These are phyloP conservation scores for Falco punctatus DNA, from an alignment of 2,113 vertebrate species.

Conservation along the genomic window DNA sequence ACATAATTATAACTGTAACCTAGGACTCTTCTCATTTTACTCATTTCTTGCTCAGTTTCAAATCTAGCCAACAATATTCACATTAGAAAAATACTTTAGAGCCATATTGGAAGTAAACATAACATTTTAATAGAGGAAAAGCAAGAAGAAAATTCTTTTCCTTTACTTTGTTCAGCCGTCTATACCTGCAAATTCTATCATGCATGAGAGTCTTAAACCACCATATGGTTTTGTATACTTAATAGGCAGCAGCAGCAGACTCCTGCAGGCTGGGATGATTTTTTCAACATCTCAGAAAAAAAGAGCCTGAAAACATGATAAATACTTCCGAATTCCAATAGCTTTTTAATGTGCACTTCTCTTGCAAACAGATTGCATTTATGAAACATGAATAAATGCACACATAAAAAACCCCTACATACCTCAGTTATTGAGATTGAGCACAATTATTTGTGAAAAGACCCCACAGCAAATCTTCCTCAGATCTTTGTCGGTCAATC, in stretches of 20 bases:
- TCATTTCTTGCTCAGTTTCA: not conserved
- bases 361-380: not conserved
- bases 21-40: not conserved
- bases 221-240: not conserved
- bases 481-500: accelerated
- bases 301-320: not conserved
- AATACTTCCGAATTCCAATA: not conserved
- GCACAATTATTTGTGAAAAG: not conserved
- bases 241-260: not conserved
- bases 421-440: not conserved
- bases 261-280: not conserved
- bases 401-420: not conserved
- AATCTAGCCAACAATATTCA: not conserved
- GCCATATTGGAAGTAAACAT: not conserved
- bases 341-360: not conserved
- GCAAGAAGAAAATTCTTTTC: not conserved
- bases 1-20: not conserved
- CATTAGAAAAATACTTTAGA: not conserved
- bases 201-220: not conserved
- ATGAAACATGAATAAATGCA: not conserved
- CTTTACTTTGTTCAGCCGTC: not conserved
- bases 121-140: not conserved
- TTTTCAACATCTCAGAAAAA: not conserved
- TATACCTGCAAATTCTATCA: not conserved
- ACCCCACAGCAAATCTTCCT: not conserved